Percentiles rank a stretch among this genome's conserved stretches.
These are phyloP conservation scores for Pinna nobilis DNA, from an alignment of 1,140 invertebrate genomes.

Conservation along the genomic window DNA sequence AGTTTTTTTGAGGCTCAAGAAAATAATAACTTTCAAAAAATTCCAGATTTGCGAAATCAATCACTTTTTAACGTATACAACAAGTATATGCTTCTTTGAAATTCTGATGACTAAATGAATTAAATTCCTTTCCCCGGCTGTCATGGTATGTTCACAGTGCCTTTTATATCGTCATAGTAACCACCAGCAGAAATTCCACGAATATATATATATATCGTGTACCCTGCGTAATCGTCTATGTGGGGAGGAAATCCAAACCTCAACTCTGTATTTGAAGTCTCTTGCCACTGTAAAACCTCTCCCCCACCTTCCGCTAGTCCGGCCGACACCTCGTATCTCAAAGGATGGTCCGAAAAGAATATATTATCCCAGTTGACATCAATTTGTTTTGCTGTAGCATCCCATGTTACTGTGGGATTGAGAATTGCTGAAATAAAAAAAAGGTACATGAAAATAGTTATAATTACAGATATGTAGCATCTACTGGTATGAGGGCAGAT, in stretches of 20 bases:
- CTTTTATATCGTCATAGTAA: neutral
- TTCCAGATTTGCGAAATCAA: too few species aligned
- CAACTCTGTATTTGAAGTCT: conserved; percentile 18
- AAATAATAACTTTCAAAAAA: too few species aligned
- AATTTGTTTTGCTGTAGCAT: neutral
- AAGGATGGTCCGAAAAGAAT: conserved; percentile 11
- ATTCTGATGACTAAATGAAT: too few species aligned
- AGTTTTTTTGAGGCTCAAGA: too few species aligned
- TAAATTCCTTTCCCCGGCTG: too few species aligned
- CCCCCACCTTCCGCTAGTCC: conserved; percentile 30
- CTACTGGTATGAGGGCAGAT: too few species aligned
- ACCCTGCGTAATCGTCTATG: neutral
- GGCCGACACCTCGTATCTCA: conserved; percentile 36
- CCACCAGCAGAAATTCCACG: conserved; percentile 12
- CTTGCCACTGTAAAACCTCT: conserved; percentile 43
- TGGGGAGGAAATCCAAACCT: conserved; percentile 2
- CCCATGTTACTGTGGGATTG: neutral
- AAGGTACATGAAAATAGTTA: too few species aligned
- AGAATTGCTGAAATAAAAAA: too few species aligned
- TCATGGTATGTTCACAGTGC: conserved; percentile 3
- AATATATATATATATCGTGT: conserved; percentile 12
- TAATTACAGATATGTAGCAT: too few species aligned
- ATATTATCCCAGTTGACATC: conserved; percentile 23
- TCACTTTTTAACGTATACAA: too few species aligned
- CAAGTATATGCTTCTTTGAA: too few species aligned